phyloP scores from a whole-genome alignment of 2,888 invertebrate genomes.

The Agrochola lota region DNA sequence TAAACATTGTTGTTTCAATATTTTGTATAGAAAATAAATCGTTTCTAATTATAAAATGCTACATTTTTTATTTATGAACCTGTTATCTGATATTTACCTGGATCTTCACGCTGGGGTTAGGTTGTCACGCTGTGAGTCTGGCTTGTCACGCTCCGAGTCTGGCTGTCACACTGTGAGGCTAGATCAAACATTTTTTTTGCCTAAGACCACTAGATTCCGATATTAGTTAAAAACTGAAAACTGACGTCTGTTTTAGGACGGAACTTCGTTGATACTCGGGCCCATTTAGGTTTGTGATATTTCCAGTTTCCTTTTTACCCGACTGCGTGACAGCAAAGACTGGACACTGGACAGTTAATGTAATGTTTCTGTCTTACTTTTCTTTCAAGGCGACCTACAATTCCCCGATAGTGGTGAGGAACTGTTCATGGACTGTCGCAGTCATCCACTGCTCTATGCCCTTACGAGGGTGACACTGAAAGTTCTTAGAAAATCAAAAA shows the following conservation, averaged over 20 bases:
- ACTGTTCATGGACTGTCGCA: background rate
- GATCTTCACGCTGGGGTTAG: background rate
- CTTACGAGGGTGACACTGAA: too few relatives aligned
- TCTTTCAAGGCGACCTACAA: background rate
- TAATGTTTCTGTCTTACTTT: background rate
- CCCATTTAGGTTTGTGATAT: too few relatives aligned
- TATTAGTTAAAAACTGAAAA: background rate
- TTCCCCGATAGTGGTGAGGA: background rate
- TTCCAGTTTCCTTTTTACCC: background rate
- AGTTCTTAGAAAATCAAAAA: too few relatives aligned
- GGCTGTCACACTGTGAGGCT: too few relatives aligned
- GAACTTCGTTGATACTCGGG: too few relatives aligned
- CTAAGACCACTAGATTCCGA: background rate
- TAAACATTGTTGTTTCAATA: constrained; percentile 30
- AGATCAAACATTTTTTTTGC: background rate
- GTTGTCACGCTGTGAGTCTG: background rate
- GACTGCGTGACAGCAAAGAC: background rate
- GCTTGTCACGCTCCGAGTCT: too few relatives aligned
- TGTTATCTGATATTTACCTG: background rate
- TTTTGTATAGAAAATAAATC: constrained; percentile 43
- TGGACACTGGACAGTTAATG: too few relatives aligned
- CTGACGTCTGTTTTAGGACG: background rate
- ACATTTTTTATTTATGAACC: constrained; percentile 8
- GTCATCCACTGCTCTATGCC: too few relatives aligned
- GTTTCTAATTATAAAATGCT: constrained; percentile 12